phyloP scores from a whole-genome alignment of 2,113 vertebrate species.

The Solenodon paradoxus region DNA sequence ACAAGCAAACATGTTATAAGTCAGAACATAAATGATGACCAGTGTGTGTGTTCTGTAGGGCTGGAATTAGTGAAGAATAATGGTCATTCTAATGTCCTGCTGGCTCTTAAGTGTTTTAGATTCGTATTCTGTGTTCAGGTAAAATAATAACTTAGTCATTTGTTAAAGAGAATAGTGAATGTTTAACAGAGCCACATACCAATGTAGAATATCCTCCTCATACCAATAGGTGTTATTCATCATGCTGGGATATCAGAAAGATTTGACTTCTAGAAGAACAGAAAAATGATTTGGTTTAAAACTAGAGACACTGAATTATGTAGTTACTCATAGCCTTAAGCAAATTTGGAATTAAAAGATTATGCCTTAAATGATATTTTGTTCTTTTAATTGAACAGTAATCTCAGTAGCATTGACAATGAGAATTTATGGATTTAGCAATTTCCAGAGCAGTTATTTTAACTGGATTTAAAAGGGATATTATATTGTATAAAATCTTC shows the following conservation, averaged over 20 bases:
- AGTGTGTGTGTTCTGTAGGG: background rate
- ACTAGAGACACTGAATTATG: background rate
- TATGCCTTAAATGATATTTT: background rate
- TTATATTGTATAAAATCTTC: background rate
- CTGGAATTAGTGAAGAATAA: background rate
- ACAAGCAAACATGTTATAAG: background rate
- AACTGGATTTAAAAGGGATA: constrained; percentile 33
- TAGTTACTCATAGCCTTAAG: background rate
- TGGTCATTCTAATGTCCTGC: background rate
- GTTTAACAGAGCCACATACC: background rate
- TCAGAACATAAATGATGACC: background rate
- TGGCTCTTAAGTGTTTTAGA: background rate
- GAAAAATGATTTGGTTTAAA: constrained; percentile 28
- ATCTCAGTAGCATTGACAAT: background rate
- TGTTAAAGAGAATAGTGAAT: background rate
- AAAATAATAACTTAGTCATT: background rate
- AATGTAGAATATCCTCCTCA: background rate
- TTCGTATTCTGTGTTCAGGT: background rate
- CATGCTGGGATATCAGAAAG: background rate
- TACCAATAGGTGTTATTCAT: background rate
- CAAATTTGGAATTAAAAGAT: constrained; percentile 21
- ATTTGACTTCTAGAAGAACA: background rate
- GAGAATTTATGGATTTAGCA: constrained; percentile 23
- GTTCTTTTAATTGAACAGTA: constrained; percentile 26
- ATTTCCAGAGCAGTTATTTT: constrained; percentile 12